A percentile compares a stretch with the other conserved stretches of the same genome.
phyloP scores from a whole-genome alignment of 2,888 invertebrate genomes.

The Leptinotarsa rubiginosa region DNA sequence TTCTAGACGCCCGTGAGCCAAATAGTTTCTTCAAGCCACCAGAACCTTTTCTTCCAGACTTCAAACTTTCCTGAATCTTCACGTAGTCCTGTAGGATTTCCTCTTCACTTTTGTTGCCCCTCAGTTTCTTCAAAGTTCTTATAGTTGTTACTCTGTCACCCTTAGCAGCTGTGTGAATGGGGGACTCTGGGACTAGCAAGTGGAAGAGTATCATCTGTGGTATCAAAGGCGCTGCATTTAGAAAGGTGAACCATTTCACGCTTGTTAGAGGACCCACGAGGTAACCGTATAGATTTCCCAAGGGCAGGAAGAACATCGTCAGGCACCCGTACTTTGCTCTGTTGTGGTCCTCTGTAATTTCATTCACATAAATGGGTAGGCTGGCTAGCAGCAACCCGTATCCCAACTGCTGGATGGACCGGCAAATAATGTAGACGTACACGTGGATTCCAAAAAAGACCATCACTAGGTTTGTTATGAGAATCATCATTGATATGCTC shows the following conservation, averaged over 20 bases:
- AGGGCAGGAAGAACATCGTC: constrained; percentile 21
- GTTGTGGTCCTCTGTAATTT: not conserved
- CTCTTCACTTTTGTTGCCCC: not conserved
- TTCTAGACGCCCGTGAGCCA: not conserved
- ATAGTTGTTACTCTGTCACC: not conserved
- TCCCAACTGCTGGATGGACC: not conserved
- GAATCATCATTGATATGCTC: not conserved
- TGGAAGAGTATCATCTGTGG: constrained; percentile 29
- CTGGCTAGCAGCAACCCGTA: constrained; percentile 45
- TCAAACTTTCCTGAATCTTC: constrained; percentile 67
- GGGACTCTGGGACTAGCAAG: constrained; percentile 41
- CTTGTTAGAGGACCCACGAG: constrained; percentile 6
- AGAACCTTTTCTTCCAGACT: constrained; percentile 66
- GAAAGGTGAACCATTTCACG: constrained; percentile 35
- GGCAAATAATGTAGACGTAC: constrained; percentile 65
- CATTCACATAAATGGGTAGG: constrained; percentile 84
- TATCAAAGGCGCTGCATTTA: constrained; percentile 32
- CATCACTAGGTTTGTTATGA: constrained; percentile 55
- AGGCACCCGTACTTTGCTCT: constrained; percentile 1
- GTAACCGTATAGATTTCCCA: constrained; percentile 38
- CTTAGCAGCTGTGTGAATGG: constrained; percentile 33
- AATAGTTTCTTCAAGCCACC: not conserved
- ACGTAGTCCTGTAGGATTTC: constrained; percentile 1
- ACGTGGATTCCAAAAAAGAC: constrained; percentile 53
- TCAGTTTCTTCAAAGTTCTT: not conserved